A percentile compares a stretch with the other conserved stretches of the same genome.
Conservation (phyloP, 2,113 vertebrate genomes). For the Macquaria ambigua region DNA sequence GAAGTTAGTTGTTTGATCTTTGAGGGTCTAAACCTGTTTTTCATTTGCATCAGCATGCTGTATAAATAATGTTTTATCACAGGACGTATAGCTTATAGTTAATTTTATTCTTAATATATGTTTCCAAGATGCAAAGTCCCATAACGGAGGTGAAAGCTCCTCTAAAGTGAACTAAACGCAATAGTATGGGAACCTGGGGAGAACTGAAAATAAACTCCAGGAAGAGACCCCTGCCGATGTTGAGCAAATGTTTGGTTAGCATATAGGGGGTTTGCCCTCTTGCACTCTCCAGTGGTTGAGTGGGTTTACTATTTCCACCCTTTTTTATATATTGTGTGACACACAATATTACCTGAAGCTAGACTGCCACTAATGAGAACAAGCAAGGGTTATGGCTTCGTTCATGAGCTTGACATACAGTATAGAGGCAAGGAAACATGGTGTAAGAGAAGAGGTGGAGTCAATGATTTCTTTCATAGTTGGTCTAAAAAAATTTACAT, state of each 20-base stretch:
- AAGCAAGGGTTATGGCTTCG: neutral
- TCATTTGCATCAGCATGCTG: neutral
- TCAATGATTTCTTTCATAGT: conserved; percentile 31
- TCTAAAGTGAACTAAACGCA: neutral
- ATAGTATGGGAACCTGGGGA: conserved; percentile 21
- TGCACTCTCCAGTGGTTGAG: conserved; percentile 39
- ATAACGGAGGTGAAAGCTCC: conserved; percentile 7
- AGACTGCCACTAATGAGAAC: neutral
- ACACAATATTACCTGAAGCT: neutral
- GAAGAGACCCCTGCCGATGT: conserved; percentile 47
- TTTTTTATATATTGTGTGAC: neutral
- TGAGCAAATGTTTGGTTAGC: conserved; percentile 63
- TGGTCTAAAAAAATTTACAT: conserved; percentile 33
- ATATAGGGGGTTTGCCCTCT: conserved; percentile 35
- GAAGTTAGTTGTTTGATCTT: neutral
- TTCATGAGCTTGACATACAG: neutral
- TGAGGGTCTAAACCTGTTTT: neutral
- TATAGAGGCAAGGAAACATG: conserved; percentile 1
- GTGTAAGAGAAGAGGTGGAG: conserved; percentile 20
- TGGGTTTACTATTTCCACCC: conserved; percentile 1
- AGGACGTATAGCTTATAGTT: neutral
- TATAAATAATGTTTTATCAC: neutral
- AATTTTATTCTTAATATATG: neutral
- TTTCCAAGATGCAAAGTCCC: conserved; percentile 2
- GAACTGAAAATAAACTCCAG: conserved; percentile 58